These are phyloP conservation scores for Patella depressa DNA, from an alignment of 2,888 invertebrate species.

Conservation along the genomic window DNA sequence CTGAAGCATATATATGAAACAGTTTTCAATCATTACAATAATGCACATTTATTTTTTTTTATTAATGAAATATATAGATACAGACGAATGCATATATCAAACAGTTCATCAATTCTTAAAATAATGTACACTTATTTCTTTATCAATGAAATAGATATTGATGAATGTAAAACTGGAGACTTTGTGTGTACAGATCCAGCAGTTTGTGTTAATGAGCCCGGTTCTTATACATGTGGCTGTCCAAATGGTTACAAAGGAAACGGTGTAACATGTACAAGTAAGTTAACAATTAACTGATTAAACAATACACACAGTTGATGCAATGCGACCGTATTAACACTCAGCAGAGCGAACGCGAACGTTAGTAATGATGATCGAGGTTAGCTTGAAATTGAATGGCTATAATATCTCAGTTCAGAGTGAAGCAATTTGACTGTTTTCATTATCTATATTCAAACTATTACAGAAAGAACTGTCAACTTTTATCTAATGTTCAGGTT, in stretches of 20 bases:
- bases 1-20: neutral
- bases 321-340: no score
- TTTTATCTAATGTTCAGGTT: neutral
- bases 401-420: no score
- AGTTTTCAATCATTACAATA: neutral
- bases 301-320: no score
- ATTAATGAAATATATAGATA: slow-evolving; percentile 30
- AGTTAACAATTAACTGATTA: slow-evolving; percentile 9
- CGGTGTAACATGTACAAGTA: slow-evolving; percentile 41
- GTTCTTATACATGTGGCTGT: slow-evolving; percentile 45
- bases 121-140: neutral
- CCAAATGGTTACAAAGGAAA: slow-evolving; percentile 40
- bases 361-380: neutral
- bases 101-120: neutral
- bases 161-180: slow-evolving; percentile 40
- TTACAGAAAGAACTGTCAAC: no score
- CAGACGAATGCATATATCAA: slow-evolving; percentile 38
- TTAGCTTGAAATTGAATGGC: no score
- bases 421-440: no score
- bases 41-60: neutral
- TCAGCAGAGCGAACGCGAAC: neutral
- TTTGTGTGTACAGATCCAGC: slow-evolving; percentile 40
- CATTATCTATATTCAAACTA: no score
- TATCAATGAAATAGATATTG: slow-evolving; percentile 32
- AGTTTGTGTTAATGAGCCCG: slow-evolving; percentile 43